phyloP scores from a whole-genome alignment of 2,113 vertebrate genomes.

The Elanoides forficatus region DNA sequence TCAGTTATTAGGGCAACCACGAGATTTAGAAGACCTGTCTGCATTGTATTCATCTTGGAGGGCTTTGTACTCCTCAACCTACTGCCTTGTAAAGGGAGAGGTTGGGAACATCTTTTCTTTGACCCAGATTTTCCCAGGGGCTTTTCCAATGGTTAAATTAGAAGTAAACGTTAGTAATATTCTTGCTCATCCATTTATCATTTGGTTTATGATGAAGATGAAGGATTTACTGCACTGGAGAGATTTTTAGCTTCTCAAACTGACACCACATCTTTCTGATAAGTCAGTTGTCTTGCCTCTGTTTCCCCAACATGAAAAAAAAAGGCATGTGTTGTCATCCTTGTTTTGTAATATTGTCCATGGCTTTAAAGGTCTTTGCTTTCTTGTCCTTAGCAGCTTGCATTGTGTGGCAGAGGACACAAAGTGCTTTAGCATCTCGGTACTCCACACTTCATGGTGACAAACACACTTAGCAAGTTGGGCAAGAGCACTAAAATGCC shows the following conservation, averaged over 20 bases:
- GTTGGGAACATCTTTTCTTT: not conserved
- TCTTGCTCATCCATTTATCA: accelerated
- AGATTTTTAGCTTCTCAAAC: not conserved
- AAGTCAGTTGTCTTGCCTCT: not conserved
- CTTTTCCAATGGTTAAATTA: not conserved
- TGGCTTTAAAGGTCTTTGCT: not conserved
- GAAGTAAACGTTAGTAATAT: not conserved
- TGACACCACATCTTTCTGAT: not conserved
- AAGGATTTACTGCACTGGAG: not conserved
- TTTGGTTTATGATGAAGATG: not conserved
- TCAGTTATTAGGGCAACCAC: not conserved
- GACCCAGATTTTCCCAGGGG: not conserved
- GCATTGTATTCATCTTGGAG: not conserved
- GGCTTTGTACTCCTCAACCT: not conserved
- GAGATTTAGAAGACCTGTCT: not conserved
- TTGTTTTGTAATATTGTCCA: not conserved
- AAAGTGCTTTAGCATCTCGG: not conserved
- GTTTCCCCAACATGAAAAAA: not conserved
- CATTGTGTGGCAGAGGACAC: not conserved
- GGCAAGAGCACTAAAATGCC: not conserved
- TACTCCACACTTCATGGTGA: not conserved
- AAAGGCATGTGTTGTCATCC: not conserved
- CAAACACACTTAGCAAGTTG: not conserved
- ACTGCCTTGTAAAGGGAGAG: not conserved
- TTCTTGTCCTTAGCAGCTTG: not conserved